Base-by-base conservation (phyloP, 2,888 invertebrate species). In the Nezara viridula region DNA sequence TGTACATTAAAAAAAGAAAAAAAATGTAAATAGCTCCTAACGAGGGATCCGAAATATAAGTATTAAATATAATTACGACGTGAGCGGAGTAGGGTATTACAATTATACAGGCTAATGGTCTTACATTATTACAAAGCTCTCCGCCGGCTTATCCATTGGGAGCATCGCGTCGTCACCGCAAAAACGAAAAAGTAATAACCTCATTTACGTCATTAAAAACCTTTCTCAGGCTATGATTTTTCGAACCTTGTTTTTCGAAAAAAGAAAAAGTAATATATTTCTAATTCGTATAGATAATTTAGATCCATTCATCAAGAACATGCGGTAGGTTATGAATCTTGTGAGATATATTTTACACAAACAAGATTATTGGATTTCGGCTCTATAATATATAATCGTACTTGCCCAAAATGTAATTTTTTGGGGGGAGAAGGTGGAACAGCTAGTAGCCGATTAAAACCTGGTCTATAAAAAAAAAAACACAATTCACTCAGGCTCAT, bases 161-260 rank as follows among this genome's bases (percentile, higher is more conserved):
- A 24, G 77, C 73, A 32, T 40, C 37, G 37, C 40, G 21, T 77
- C 12, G n/a, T 73, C 24, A 24, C 44, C 16, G n/a, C 44, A 44
- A 81, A 81, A 44, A 81, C 40, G 40, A 47, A 81, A 47, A 81
- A 81, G 81, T 81, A 44, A 44, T 47, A 44, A 16, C 37, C 44
- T n/a, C 44, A 81, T 81, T 81, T 81, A 44, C n/a, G n/a, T 44
- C 81, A 81, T 81, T 81, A 81, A 81, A 81, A 81, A 81, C 81
- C 81, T 81, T 81, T 81, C 81, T 37, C 81, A n/a, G 44, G 81
- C 5, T n/a, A 81, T 44, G 44, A 24, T 44, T 81, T 77, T 47
- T 81, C n/a, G 16, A 37, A 73, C 21, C 32, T 2, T 73, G 19
- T 7, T 73, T 60, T 73, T 73, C 21, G 16, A 21, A 73, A 73